phyloP scores from a whole-genome alignment of 2,888 invertebrate genomes.

The Ormyrus pomaceus region DNA sequence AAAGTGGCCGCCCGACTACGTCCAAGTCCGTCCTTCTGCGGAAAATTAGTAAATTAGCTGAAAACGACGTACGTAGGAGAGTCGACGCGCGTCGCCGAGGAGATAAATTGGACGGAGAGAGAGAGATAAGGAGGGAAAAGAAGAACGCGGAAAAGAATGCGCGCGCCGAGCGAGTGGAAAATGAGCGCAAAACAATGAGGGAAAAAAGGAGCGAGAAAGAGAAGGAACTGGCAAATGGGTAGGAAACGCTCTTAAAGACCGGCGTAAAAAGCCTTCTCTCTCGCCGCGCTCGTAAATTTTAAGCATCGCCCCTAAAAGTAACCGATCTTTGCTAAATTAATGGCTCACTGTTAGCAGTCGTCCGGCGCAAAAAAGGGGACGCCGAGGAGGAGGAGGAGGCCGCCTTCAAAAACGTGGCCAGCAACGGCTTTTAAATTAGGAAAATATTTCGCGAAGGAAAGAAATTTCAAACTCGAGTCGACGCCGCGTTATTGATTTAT shows the following conservation, averaged over 20 bases:
- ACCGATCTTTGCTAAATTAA: slow-evolving; percentile 28
- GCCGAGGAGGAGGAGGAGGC: too few relatives aligned
- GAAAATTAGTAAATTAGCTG: slow-evolving; percentile 50
- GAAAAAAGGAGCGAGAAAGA: slow-evolving; percentile 11
- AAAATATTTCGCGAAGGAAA: background rate
- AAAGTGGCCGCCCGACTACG: too few relatives aligned
- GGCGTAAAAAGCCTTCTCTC: slow-evolving; percentile 1
- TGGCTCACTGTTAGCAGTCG: background rate
- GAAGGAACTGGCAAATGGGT: background rate
- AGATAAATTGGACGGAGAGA: slow-evolving; percentile 51
- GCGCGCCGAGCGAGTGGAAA: slow-evolving; percentile 20
- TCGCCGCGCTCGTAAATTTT: slow-evolving; percentile 33
- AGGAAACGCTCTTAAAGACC: slow-evolving; percentile 2
- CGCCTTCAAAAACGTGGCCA: too few relatives aligned
- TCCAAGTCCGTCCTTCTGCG: slow-evolving; percentile 11
- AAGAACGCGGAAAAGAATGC: slow-evolving; percentile 48
- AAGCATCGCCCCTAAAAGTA: slow-evolving; percentile 8
- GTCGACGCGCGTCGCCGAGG: slow-evolving; percentile 8
- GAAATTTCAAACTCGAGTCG: slow-evolving; percentile 20
- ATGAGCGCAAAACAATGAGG: slow-evolving; percentile 31
- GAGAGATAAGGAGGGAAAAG: background rate
- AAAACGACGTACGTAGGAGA: slow-evolving; percentile 13
- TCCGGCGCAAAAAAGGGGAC: too few relatives aligned
- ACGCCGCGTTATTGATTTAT: slow-evolving; percentile 67
- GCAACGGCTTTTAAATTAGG: too few relatives aligned